Percentiles rank a stretch among this genome's conserved stretches.
These are phyloP conservation scores for Ctenicera cuprea DNA, from an alignment of 2,888 invertebrate species.

Conservation along the genomic window DNA sequence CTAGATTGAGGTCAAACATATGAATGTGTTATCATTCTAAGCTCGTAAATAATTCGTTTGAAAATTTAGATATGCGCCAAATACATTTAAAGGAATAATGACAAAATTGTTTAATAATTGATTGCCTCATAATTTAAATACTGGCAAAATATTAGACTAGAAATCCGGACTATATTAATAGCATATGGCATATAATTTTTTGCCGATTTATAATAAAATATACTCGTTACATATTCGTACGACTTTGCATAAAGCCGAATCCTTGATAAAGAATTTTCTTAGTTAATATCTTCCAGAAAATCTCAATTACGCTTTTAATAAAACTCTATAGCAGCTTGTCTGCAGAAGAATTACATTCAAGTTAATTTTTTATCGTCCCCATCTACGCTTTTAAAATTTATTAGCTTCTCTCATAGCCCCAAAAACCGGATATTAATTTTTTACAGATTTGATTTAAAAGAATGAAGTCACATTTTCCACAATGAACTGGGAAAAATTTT, in stretches of 20 bases:
- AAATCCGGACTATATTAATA: too few relatives aligned
- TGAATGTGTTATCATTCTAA: too few relatives aligned
- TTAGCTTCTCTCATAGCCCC: not conserved
- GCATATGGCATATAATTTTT: too few relatives aligned
- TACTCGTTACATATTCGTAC: too few relatives aligned
- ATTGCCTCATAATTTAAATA: too few relatives aligned
- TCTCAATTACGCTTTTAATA: not conserved
- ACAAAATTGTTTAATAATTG: too few relatives aligned
- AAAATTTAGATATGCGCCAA: too few relatives aligned
- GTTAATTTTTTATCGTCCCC: conserved; percentile 25
- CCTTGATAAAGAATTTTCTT: not conserved
- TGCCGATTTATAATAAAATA: too few relatives aligned
- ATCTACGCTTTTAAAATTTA: conserved; percentile 27
- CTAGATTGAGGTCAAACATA: too few relatives aligned
- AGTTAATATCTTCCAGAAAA: not conserved
- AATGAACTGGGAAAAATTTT: not conserved
- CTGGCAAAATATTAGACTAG: too few relatives aligned
- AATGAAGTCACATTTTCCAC: conserved; percentile 11
- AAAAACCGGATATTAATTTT: conserved; percentile 35
- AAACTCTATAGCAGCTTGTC: not conserved
- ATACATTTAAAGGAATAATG: too few relatives aligned
- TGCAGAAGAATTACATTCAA: not conserved
- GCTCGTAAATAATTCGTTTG: too few relatives aligned
- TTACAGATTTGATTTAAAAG: conserved; percentile 18
- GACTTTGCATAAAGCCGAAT: not conserved